phyloP scores from a whole-genome alignment of 1,140 invertebrate genomes.

The Drosophila parabipectinata region DNA sequence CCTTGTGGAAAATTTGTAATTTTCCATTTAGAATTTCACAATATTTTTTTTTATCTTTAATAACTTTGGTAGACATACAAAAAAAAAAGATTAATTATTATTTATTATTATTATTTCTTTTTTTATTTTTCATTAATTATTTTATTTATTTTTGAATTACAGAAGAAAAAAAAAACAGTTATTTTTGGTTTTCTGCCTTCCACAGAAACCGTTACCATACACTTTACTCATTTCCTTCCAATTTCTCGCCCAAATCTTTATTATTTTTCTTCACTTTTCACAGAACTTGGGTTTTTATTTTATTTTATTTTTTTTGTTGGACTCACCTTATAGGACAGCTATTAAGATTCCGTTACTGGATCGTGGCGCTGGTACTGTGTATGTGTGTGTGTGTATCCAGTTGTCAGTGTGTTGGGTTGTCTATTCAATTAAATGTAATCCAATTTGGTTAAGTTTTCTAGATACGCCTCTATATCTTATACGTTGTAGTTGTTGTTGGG shows the following conservation, averaged over 20 bases:
- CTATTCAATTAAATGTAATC: conserved; percentile 51
- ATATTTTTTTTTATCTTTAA: not conserved
- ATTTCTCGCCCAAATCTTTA: no score
- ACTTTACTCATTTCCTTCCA: no score
- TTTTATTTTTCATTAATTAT: not conserved
- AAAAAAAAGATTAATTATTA: not conserved
- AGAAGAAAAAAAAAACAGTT: not conserved
- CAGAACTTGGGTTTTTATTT: not conserved
- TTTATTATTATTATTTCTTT: not conserved
- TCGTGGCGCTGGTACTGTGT: not conserved
- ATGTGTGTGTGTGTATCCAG: conserved; percentile 11
- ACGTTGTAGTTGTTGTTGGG: not conserved
- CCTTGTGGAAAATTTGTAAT: not conserved
- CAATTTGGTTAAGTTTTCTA: conserved; percentile 39
- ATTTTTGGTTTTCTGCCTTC: not conserved
- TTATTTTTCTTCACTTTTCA: not conserved
- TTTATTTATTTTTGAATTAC: not conserved
- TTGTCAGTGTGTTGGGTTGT: conserved; percentile 6
- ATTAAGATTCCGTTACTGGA: conserved; percentile 5
- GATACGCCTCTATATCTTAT: conserved; percentile 4
- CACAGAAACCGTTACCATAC: no score
- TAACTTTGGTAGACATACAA: not conserved
- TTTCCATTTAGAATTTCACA: conserved; percentile 1
- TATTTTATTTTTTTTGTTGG: not conserved
- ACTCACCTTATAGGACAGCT: conserved; percentile 1